A percentile compares a stretch with the other conserved stretches of the same genome.
phyloP scores from a whole-genome alignment of 92 coral and sea anemone genomes.

The Bergia puertoricense region DNA sequence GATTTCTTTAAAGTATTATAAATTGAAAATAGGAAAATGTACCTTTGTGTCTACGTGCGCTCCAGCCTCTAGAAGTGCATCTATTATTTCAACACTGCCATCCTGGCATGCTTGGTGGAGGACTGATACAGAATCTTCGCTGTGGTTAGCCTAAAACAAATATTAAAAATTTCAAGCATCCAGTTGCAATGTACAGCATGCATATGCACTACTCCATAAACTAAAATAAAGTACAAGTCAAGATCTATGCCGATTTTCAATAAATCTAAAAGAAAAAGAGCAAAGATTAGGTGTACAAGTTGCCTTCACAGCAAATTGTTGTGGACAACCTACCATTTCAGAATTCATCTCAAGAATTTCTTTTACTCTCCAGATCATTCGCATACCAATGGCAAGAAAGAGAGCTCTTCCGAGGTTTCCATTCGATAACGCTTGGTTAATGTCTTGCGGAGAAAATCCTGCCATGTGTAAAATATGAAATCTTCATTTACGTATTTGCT shows the following conservation, averaged over 20 bases:
- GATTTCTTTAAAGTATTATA: not conserved
- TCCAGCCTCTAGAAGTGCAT: not conserved
- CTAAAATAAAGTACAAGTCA: too few relatives aligned
- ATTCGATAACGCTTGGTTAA: not conserved
- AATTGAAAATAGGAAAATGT: not conserved
- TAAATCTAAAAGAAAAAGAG: not conserved
- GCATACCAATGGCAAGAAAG: not conserved
- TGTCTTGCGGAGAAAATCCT: not conserved
- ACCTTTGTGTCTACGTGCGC: not conserved
- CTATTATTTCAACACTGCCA: not conserved
- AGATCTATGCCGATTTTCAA: not conserved
- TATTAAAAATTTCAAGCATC: too few relatives aligned
- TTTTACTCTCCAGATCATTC: not conserved
- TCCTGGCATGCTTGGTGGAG: constrained; percentile 13
- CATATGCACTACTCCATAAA: too few relatives aligned
- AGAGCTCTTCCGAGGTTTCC: constrained; percentile 4
- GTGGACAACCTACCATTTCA: not conserved
- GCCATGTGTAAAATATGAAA: too few relatives aligned
- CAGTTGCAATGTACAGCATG: too few relatives aligned
- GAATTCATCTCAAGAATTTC: not conserved
- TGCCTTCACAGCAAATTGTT: not conserved
- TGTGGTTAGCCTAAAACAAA: constrained; percentile 8
- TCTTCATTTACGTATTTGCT: too few relatives aligned
- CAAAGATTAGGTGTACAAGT: not conserved
- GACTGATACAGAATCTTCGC: constrained; percentile 8